Evolutionary conservation across 2,113 vertebrate species (phyloP).

Genomic region (Glaucomys volans): DNA sequence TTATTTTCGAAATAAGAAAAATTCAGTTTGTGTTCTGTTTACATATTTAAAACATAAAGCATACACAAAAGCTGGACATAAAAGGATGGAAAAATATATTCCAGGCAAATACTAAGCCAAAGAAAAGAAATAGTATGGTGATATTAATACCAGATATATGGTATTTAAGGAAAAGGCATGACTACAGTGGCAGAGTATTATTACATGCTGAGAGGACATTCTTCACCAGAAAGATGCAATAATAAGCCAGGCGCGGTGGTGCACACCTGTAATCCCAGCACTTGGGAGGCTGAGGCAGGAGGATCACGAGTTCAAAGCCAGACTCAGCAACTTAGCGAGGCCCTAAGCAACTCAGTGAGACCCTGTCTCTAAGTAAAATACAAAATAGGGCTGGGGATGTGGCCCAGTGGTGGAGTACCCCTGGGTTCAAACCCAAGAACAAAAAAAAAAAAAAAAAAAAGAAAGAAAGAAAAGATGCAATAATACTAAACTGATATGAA

Average conservation of each 20-base stretch:
- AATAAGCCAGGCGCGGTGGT: no score
- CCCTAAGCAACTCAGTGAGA: no score
- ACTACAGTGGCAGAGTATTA: neutral
- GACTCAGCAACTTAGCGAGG: no score
- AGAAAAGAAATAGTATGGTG: neutral
- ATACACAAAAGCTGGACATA: neutral
- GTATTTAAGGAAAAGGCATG: neutral
- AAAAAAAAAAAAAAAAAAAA: no score
- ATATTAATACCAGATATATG: neutral
- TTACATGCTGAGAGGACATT: neutral
- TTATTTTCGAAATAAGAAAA: constrained; percentile 36
- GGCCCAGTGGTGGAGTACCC: no score
- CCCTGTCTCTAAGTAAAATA: no score
- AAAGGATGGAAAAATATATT: neutral
- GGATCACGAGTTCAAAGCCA: no score
- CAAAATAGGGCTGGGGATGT: no score
- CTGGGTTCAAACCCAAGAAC: no score
- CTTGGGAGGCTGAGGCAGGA: no score
- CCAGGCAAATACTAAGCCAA: constrained; percentile 27
- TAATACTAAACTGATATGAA: constrained; percentile 8
- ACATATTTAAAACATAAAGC: neutral
- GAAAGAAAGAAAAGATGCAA: no score
- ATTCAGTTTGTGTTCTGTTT: neutral
- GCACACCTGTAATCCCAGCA: no score
- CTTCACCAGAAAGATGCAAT: neutral